phyloP scores from a whole-genome alignment of 2,888 invertebrate genomes.

The Dynastes tityus region DNA sequence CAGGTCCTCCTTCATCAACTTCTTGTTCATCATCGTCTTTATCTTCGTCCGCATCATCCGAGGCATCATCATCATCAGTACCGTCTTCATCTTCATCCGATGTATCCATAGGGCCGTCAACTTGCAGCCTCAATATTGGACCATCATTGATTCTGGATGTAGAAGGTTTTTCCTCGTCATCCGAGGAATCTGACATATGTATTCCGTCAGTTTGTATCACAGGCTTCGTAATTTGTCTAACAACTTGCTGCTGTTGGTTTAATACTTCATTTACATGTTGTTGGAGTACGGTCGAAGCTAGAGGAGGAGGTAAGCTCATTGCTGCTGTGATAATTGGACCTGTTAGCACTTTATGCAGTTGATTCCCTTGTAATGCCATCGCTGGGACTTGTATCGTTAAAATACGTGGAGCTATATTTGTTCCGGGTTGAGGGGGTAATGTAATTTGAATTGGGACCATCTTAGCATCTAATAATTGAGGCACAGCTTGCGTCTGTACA shows the following conservation, averaged over 20 bases:
- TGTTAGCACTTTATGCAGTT: slow-evolving; percentile 81
- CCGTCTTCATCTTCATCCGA: slow-evolving; percentile 85
- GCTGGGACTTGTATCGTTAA: slow-evolving; percentile 94
- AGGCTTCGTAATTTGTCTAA: slow-evolving; percentile 56
- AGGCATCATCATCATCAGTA: slow-evolving; percentile 82
- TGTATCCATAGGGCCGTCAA: slow-evolving; percentile 76
- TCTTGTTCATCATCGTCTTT: slow-evolving; percentile 70
- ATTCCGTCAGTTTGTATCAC: slow-evolving; percentile 62
- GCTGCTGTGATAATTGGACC: slow-evolving; percentile 93
- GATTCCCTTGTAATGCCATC: slow-evolving; percentile 80
- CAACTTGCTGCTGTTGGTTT: slow-evolving; percentile 58
- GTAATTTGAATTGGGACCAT: slow-evolving; percentile 82
- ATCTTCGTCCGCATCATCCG: slow-evolving; percentile 77
- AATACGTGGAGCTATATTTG: slow-evolving; percentile 77
- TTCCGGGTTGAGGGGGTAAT: slow-evolving; percentile 85
- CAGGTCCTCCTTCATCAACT: slow-evolving; percentile 71
- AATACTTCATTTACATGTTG: slow-evolving; percentile 89
- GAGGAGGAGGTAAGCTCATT: slow-evolving; percentile 86
- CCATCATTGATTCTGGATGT: slow-evolving; percentile 55
- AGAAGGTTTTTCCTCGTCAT: slow-evolving; percentile 70
- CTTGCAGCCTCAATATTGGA: slow-evolving; percentile 57
- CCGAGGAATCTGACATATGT: slow-evolving; percentile 54
- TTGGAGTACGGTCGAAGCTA: slow-evolving; percentile 89
- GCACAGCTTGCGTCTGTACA: slow-evolving; percentile 59
- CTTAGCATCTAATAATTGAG: slow-evolving; percentile 69